Conservation (phyloP, 1,140 invertebrate genomes). For the Marisa cornuarietis region DNA sequence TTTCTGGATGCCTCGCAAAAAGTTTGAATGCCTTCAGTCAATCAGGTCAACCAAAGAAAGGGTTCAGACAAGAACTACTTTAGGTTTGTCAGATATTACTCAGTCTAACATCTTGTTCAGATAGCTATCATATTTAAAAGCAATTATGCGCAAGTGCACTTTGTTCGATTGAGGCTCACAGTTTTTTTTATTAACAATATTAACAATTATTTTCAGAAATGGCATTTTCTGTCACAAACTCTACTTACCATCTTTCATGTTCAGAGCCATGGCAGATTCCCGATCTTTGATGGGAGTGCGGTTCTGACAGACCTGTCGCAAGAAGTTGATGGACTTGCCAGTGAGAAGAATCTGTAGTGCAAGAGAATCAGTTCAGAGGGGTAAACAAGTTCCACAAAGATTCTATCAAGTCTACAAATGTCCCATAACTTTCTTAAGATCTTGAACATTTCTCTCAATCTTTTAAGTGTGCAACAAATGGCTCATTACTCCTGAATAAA, state of each 20-base stretch:
- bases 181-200: not conserved
- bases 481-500: too few relatives aligned
- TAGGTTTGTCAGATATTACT: too few relatives aligned
- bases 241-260: constrained; percentile 60
- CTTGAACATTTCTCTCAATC: too few relatives aligned
- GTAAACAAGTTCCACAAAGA: too few relatives aligned
- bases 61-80: not conserved
- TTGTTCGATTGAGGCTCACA: not conserved
- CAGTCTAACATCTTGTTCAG: too few relatives aligned
- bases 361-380: not conserved
- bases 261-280: constrained; percentile 69
- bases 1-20: too few relatives aligned
- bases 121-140: too few relatives aligned
- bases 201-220: not conserved
- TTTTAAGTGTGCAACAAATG: too few relatives aligned
- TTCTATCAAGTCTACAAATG: too few relatives aligned
- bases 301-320: constrained; percentile 90
- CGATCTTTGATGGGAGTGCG: constrained; percentile 76
- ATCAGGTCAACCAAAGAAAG: not conserved
- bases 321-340: constrained; percentile 95
- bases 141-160: not conserved
- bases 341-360: constrained; percentile 82
- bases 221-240: not conserved
- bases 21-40: too few relatives aligned
- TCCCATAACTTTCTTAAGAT: too few relatives aligned